Conservation (phyloP, 2,797 vertebrate genomes). For the Microchirus variegatus region DNA sequence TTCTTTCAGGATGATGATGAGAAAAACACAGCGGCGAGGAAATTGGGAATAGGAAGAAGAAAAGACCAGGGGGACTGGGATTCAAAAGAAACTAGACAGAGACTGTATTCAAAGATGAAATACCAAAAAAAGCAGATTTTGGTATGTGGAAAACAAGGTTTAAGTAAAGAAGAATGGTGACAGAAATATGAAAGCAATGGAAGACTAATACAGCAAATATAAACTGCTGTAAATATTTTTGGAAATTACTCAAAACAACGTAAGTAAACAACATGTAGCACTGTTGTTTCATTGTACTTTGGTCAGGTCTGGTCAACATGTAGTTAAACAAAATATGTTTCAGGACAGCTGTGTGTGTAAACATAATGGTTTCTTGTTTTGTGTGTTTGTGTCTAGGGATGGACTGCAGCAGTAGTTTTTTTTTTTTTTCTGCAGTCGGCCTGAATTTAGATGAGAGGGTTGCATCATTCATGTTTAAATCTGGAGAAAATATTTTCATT, state of each 20-base stretch:
- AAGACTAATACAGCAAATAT: neutral
- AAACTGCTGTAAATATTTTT: neutral
- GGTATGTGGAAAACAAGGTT: constrained; percentile 5
- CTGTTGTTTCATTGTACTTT: neutral
- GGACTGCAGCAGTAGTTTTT: too few species aligned
- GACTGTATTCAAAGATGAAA: neutral
- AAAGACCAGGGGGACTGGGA: constrained; percentile 15
- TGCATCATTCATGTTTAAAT: too few species aligned
- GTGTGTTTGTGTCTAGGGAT: too few species aligned
- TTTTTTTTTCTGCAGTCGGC: too few species aligned
- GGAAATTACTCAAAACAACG: too few species aligned
- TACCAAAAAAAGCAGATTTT: constrained; percentile 12
- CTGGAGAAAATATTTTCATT: too few species aligned
- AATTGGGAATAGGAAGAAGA: constrained; percentile 6
- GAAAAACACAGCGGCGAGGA: constrained; percentile 39
- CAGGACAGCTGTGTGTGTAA: too few species aligned
- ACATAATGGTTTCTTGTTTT: too few species aligned
- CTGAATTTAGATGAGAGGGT: too few species aligned
- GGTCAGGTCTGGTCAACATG: neutral
- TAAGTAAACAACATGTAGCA: neutral
- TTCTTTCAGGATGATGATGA: constrained; percentile 46
- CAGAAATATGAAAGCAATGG: neutral
- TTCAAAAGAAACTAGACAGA: constrained; percentile 1
- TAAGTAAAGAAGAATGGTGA: neutral
- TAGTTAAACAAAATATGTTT: too few species aligned